Percentiles rank a stretch among this genome's conserved stretches.
phyloP scores from a whole-genome alignment of 2,888 invertebrate genomes.

The Brenthis hecate region DNA sequence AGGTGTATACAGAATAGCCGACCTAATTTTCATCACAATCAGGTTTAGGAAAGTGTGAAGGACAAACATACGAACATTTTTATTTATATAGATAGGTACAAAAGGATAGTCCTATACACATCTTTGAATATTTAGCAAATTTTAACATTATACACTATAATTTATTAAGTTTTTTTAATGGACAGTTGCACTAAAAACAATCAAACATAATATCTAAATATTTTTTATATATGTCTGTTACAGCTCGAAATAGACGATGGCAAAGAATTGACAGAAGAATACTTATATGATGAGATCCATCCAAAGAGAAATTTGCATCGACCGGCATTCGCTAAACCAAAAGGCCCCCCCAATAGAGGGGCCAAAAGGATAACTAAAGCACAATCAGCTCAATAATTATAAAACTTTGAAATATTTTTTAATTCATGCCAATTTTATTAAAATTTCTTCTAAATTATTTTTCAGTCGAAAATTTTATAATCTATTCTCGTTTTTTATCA shows the following conservation, averaged over 20 bases:
- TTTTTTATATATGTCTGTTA: not conserved
- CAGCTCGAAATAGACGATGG: constrained; percentile 96
- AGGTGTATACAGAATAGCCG: too few species aligned
- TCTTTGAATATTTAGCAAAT: too few species aligned
- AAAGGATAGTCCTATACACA: too few species aligned
- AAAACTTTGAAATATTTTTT: not conserved
- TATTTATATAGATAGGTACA: too few species aligned
- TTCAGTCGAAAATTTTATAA: constrained; percentile 9
- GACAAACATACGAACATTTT: too few species aligned
- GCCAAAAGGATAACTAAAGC: constrained; percentile 93
- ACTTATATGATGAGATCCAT: constrained; percentile 95
- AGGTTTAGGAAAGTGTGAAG: too few species aligned
- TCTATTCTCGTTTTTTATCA: not conserved
- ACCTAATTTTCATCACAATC: too few species aligned
- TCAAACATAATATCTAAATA: too few species aligned
- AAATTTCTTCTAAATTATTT: constrained; percentile 13
- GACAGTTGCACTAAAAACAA: too few species aligned
- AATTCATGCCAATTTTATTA: constrained; percentile 14
- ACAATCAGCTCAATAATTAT: constrained; percentile 69
- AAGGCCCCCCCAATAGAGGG: constrained; percentile 96
- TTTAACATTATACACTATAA: too few species aligned
- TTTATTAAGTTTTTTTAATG: too few species aligned
- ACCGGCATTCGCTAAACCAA: constrained; percentile 97
- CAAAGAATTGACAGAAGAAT: constrained; percentile 94
- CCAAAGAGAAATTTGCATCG: constrained; percentile 94